Base-by-base conservation (phyloP, 2,888 invertebrate genomes). In the Ypsolopha scabrella region DNA sequence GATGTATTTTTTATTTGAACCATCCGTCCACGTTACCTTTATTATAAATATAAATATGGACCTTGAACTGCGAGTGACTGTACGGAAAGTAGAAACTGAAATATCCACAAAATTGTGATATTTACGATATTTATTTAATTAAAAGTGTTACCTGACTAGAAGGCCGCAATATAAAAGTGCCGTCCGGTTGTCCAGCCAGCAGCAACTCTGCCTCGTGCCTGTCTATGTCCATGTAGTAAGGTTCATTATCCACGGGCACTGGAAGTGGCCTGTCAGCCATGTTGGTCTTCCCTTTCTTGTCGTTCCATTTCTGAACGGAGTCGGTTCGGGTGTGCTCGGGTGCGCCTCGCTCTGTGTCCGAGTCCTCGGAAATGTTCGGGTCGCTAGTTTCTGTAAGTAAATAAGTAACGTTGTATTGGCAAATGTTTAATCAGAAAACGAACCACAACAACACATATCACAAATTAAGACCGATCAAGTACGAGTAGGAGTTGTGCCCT, bases 91-190 rank as follows among this genome's bases (percentile, higher is more conserved):
- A n/a, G n/a, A n/a, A n/a, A n/a, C n/a, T n/a, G n/a, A n/a, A n/a
- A n/a, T n/a, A n/a, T n/a, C n/a, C n/a, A n/a, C n/a, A n/a, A n/a
- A n/a, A n/a, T n/a, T n/a, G n/a, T n/a, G n/a, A 24, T 24, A 24
- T 24, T 2, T 24, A 24, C 4, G 24, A 3, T 3, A 3, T 2
- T 24, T 24, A 24, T 24, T 24, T 24, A 2, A 2, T 24, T 24
- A 2, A 24, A 24, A 24, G 4, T 24, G 24, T 24, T 24, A 83
- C 85, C 76, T 87, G 86, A 59, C 83, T 87, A 0, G 88, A 87
- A 48, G 90, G 90, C 51, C 90, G 73, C 56, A 90, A 68, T 48
- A 90, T 77, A 58, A 89, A 90, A 1, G 87, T 88, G 7, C 90
- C 90, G 64, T 89, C 88, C n/a, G 89, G 88, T 56, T 87, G 87